Evolutionary conservation across 2,888 invertebrate species (phyloP), one percentile per base, ranked within the genome.

Genomic region (Ophioninae sp.): DNA sequence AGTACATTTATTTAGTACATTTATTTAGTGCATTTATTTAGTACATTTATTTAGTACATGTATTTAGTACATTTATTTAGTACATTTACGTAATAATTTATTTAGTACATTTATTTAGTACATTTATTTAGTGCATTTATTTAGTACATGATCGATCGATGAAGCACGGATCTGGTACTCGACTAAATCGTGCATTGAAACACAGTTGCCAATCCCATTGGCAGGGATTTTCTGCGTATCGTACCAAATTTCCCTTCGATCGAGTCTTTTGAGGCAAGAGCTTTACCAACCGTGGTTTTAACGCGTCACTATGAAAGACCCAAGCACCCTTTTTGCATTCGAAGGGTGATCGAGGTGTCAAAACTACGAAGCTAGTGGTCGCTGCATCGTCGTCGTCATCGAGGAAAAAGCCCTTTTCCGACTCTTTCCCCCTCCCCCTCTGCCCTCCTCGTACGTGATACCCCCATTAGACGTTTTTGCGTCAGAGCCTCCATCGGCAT

Each of bases 381-480:
- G 61, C 64, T 56, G 51, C n/a, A n/a, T n/a, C 13, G 58, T 63
- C 22, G 22, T 22, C 2, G 30, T 22, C 51, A 69, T 22, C 58
- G 59, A 61, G 58, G 65, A 76, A 44, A 58, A 64, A 78, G 37
- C 59, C 59, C 39, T 17, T 7, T 17, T n/a, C 44, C 61, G 22
- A 10, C 41, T 30, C 22, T 63, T 65, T 39, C 39, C n/a, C 58
- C 68, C 77, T 22, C 39, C 39, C 61, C 44, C 37, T 77, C 6
- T 51, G 10, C 41, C 23, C 20, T 63, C 44, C 44, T 13, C 23
- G 65, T 71, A 67, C 65, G 71, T 51, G 77, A 37, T 56, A 51
- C 56, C 74, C 51, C 73, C 73, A 82, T 82, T 74, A 72, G 58
- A n/a, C n/a, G 65, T 79, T 79, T 65, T 41, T 56, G 65, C 65